Conservation (phyloP, 2,113 vertebrate genomes). For the Gila orcuttii region DNA sequence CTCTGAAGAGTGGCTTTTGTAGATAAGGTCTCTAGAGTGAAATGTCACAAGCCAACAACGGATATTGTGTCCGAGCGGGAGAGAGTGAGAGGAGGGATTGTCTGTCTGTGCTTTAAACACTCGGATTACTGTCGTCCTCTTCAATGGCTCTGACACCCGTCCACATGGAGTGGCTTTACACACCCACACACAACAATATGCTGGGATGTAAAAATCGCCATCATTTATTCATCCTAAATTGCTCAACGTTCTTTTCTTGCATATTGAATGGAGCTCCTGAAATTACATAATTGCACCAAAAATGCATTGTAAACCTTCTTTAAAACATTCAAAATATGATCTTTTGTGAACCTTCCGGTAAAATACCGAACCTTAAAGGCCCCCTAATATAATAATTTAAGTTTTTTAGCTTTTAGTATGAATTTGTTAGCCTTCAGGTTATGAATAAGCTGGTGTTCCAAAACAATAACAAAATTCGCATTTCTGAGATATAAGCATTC, state of each 20-base stretch:
- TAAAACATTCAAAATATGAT: too few relatives aligned
- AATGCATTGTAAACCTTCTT: neutral
- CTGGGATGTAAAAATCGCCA: neutral
- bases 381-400: too few relatives aligned
- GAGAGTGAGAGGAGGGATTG: slow-evolving; percentile 22
- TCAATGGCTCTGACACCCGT: slow-evolving; percentile 6
- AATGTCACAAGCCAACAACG: slow-evolving; percentile 45
- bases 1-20: slow-evolving; percentile 23
- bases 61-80: slow-evolving; percentile 33
- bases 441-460: too few relatives aligned
- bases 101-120: slow-evolving; percentile 21
- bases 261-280: neutral
- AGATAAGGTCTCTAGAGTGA: slow-evolving; percentile 44
- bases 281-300: neutral
- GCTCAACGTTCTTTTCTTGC: neutral
- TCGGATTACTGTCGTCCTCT: neutral
- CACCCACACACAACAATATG: neutral
- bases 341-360: too few relatives aligned
- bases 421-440: too few relatives aligned
- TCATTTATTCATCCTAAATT: neutral
- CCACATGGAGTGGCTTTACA: slow-evolving; percentile 5
- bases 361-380: too few relatives aligned
- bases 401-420: too few relatives aligned
- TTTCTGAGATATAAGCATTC: too few relatives aligned
- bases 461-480: too few relatives aligned